A percentile compares a stretch with the other conserved stretches of the same genome.
These are phyloP conservation scores for Lithobates sylvaticus DNA, from an alignment of 2,797 vertebrate genomes.

Conservation along the genomic window DNA sequence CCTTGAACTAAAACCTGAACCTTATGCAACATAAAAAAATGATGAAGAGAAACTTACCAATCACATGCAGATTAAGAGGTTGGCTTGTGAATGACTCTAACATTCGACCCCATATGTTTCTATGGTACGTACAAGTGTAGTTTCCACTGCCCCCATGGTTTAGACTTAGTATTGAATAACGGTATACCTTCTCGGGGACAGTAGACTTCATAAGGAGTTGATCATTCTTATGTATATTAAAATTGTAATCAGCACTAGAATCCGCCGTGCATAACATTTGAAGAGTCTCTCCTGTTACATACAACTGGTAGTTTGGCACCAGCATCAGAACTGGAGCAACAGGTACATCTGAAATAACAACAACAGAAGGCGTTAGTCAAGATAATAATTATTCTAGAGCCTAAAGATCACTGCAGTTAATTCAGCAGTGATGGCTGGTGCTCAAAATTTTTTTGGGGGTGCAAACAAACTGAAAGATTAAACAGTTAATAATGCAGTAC, in stretches of 20 bases:
- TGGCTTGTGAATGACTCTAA: conserved; percentile 25
- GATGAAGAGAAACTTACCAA: conserved; percentile 8
- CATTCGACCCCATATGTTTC: background rate
- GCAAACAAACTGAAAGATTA: no score
- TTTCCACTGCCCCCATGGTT: conserved; percentile 4
- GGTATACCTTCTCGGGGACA: no score
- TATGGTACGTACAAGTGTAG: conserved; percentile 25
- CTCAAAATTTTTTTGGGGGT: no score
- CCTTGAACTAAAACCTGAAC: no score
- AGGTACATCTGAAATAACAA: conserved; percentile 28
- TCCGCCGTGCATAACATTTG: background rate
- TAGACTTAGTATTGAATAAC: background rate
- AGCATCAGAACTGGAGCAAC: conserved; percentile 1
- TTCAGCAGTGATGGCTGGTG: no score
- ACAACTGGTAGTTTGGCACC: conserved; percentile 5
- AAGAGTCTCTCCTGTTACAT: conserved; percentile 11
- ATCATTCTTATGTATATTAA: conserved; percentile 21
- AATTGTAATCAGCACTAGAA: background rate
- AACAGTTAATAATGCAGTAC: no score
- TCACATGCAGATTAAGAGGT: conserved; percentile 26
- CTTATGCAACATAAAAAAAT: no score
- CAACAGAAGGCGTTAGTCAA: no score
- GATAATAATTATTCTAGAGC: no score
- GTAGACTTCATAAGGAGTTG: background rate
- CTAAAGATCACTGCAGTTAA: no score